Conservation (phyloP, 2,797 vertebrate genomes). For the Cynodonichthys magdalenae region DNA sequence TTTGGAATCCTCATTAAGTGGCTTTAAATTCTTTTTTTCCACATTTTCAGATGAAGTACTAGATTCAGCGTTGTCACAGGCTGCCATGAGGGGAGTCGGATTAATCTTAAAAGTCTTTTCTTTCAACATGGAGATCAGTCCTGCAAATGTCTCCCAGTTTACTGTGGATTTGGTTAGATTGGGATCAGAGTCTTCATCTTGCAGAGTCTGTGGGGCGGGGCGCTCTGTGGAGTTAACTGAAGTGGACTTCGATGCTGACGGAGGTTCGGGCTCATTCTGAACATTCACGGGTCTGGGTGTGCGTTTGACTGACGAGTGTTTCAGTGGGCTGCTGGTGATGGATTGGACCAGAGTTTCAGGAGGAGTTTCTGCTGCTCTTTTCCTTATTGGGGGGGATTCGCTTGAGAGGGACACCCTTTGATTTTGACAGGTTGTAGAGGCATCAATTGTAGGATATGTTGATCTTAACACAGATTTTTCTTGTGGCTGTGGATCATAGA, state of each 20-base stretch:
- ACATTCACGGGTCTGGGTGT: neutral
- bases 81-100: neutral
- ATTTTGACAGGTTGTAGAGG: constrained; percentile 1
- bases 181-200: neutral
- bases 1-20: neutral
- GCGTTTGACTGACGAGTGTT: neutral
- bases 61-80: neutral
- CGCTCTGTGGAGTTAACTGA: neutral
- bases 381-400: neutral
- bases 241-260: neutral
- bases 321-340: neutral
- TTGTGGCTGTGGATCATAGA: neutral
- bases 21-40: neutral
- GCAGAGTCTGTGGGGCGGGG: no score
- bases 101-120: neutral
- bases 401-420: neutral
- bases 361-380: constrained; percentile 20
- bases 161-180: rapidly evolving
- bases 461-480: constrained; percentile 2
- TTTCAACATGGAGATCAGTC: neutral
- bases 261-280: neutral
- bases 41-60: neutral
- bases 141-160: neutral
- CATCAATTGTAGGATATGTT: neutral
- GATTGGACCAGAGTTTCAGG: constrained; percentile 1